phyloP scores from a whole-genome alignment of 2,888 invertebrate genomes.

The Acanthosepion lycidas region DNA sequence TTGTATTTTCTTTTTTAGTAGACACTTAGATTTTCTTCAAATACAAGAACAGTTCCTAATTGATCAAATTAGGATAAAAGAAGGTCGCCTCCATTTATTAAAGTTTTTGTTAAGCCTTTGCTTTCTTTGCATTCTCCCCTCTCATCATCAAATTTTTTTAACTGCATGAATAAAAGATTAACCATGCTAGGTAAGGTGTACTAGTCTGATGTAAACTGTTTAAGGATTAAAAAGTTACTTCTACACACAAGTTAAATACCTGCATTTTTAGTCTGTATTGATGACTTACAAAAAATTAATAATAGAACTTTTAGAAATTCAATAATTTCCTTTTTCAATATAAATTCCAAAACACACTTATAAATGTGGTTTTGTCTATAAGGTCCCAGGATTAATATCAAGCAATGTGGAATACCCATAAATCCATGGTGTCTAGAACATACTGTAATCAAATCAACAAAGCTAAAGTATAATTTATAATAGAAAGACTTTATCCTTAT shows the following conservation, averaged over 20 bases:
- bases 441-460: too few relatives aligned
- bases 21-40: background rate
- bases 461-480: too few relatives aligned
- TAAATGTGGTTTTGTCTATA: too few relatives aligned
- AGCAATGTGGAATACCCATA: too few relatives aligned
- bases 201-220: background rate
- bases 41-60: background rate
- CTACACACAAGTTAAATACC: background rate
- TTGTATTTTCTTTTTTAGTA: background rate
- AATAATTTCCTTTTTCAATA: too few relatives aligned
- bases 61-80: conserved; percentile 6
- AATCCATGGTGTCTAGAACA: too few relatives aligned
- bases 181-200: background rate
- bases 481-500: too few relatives aligned
- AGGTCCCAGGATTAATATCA: too few relatives aligned
- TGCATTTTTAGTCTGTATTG: background rate
- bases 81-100: background rate
- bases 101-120: background rate
- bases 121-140: background rate
- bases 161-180: background rate
- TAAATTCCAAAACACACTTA: too few relatives aligned
- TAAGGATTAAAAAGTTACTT: background rate
- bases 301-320: too few relatives aligned
- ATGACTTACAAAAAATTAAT: background rate
- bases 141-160: background rate